Conservation (phyloP, 2,888 invertebrate genomes). For the Beris morrisii region DNA sequence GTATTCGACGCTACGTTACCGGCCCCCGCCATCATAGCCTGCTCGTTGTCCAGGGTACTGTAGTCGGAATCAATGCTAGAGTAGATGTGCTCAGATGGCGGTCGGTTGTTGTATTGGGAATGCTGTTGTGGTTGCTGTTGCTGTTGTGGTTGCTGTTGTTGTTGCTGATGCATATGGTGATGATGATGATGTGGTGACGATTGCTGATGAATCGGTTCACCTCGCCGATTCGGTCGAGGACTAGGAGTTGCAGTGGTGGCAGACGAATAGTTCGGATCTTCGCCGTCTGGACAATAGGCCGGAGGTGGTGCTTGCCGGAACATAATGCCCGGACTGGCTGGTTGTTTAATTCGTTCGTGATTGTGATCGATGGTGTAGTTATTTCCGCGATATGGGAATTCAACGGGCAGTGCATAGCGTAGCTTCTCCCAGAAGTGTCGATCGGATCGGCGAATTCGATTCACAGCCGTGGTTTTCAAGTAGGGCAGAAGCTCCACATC, state of each 20-base stretch:
- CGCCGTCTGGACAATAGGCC: slow-evolving; percentile 54
- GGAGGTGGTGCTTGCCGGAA: slow-evolving; percentile 54
- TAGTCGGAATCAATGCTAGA: slow-evolving; percentile 89
- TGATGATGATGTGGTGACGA: slow-evolving; percentile 38
- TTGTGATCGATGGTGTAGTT: slow-evolving; percentile 76
- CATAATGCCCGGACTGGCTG: slow-evolving; percentile 54
- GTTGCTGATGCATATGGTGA: slow-evolving; percentile 57
- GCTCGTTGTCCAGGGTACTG: slow-evolving; percentile 55
- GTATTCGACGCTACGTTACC: slow-evolving; percentile 16
- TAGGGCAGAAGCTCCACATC: slow-evolving; percentile 89
- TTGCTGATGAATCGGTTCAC: slow-evolving; percentile 42
- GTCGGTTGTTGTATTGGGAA: slow-evolving; percentile 57
- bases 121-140: slow-evolving; percentile 54
- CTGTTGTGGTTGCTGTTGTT: slow-evolving; percentile 59
- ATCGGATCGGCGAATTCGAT: slow-evolving; percentile 81
- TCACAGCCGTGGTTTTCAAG: slow-evolving; percentile 76
- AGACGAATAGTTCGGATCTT: slow-evolving; percentile 65
- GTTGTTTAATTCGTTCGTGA: slow-evolving; percentile 55
- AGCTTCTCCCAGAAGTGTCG: slow-evolving; percentile 93
- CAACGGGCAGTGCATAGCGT: slow-evolving; percentile 82
- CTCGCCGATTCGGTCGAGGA: slow-evolving; percentile 59
- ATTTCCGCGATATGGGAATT: slow-evolving; percentile 77
- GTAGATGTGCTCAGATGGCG: slow-evolving; percentile 85
- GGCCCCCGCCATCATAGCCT: slow-evolving; percentile 14
- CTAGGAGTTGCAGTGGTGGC: slow-evolving; percentile 67